Evolutionary conservation across 2,797 vertebrate species (phyloP).

Genomic region (Anolis apletophallus): DNA sequence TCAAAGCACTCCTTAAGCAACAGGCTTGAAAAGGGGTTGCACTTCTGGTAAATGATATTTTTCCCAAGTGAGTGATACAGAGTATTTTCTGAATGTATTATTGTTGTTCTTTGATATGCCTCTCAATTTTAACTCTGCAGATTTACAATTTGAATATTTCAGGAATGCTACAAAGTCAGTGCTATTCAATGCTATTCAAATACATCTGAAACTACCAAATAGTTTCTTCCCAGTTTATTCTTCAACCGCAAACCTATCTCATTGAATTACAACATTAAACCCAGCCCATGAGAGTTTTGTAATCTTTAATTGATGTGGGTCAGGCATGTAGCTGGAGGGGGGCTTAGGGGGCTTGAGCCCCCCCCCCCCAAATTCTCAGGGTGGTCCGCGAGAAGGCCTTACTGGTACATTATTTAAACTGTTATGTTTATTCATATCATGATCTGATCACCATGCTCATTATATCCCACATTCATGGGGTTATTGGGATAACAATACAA

Average conservation of each 20-base stretch:
- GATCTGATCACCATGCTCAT: too few species aligned
- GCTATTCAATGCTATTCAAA: background rate
- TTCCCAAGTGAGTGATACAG: background rate
- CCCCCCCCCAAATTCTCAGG: too few species aligned
- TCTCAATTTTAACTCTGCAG: background rate
- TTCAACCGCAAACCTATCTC: background rate
- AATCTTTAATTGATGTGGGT: too few species aligned
- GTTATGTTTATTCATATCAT: too few species aligned
- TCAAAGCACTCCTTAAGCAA: background rate
- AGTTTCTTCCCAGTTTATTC: rapidly evolving
- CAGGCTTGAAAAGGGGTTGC: background rate
- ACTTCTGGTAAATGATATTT: background rate
- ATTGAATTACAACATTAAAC: background rate
- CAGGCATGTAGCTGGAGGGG: too few species aligned
- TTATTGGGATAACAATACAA: too few species aligned
- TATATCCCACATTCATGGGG: too few species aligned
- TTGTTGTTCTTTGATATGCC: background rate
- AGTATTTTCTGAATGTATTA: background rate
- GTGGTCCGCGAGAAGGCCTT: too few species aligned
- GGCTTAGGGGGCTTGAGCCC: too few species aligned
- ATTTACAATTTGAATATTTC: background rate
- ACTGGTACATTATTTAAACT: too few species aligned
- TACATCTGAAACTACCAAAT: background rate
- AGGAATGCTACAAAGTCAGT: background rate
- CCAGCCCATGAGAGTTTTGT: background rate